phyloP scores from a whole-genome alignment of 2,888 invertebrate species.

The Heliconius sara region DNA sequence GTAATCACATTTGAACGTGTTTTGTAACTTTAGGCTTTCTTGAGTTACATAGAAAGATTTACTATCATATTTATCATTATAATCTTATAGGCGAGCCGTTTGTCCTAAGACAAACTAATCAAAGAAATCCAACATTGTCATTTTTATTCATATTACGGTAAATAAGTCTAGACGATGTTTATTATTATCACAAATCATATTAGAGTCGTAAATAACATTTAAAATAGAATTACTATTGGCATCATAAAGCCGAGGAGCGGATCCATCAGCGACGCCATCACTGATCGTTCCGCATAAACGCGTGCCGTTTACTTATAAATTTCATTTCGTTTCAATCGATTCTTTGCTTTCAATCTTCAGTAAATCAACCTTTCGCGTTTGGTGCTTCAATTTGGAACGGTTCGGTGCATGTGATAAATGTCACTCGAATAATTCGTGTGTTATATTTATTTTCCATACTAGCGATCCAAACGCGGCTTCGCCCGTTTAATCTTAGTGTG shows the following conservation, averaged over 20 bases:
- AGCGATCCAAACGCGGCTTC: too few relatives aligned
- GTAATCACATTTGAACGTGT: too few relatives aligned
- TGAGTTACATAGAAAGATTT: too few relatives aligned
- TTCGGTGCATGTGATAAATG: slow-evolving; percentile 25
- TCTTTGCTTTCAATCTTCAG: slow-evolving; percentile 53
- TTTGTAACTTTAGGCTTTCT: too few relatives aligned
- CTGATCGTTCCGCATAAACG: slow-evolving; percentile 60
- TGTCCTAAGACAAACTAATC: not conserved
- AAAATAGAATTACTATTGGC: slow-evolving; percentile 41
- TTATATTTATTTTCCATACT: too few relatives aligned
- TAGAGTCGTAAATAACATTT: slow-evolving; percentile 36
- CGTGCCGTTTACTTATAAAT: slow-evolving; percentile 71
- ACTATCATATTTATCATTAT: too few relatives aligned
- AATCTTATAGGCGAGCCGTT: not conserved
- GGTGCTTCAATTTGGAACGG: slow-evolving; percentile 23
- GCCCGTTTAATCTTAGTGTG: too few relatives aligned
- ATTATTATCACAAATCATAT: slow-evolving; percentile 22
- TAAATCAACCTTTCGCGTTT: slow-evolving; percentile 43
- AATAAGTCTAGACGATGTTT: slow-evolving; percentile 28
- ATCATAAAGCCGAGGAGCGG: slow-evolving; percentile 51
- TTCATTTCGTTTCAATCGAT: slow-evolving; percentile 69
- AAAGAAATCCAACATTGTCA: not conserved
- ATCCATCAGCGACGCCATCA: slow-evolving; percentile 67
- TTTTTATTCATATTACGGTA: not conserved
- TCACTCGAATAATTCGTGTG: not conserved